Conservation (phyloP, 2,113 vertebrate genomes). For the Pollachius pollachius region DNA sequence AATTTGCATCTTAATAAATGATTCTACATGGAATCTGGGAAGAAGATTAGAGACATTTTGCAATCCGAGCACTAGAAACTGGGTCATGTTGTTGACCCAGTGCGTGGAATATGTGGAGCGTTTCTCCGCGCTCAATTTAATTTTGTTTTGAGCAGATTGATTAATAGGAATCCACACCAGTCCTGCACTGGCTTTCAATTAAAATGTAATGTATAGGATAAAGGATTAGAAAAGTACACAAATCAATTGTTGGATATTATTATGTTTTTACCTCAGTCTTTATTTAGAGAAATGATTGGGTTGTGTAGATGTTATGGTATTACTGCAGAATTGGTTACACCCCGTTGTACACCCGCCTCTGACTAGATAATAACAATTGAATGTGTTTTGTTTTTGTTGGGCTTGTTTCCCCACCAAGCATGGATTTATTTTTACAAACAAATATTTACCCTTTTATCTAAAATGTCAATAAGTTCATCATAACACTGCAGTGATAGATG, state of each 20-base stretch:
- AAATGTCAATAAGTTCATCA: slow-evolving; percentile 32
- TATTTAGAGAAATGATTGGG: background rate
- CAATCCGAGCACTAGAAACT: slow-evolving; percentile 7
- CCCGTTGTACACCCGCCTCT: background rate
- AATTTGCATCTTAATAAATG: slow-evolving; percentile 8
- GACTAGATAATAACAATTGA: background rate
- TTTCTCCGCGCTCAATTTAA: slow-evolving; percentile 22
- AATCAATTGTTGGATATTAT: slow-evolving; percentile 37
- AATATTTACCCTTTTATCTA: slow-evolving; percentile 18
- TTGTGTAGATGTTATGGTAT: background rate
- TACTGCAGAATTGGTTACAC: background rate
- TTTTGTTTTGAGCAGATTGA: slow-evolving; percentile 44
- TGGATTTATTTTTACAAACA: background rate
- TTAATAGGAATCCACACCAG: slow-evolving; percentile 49
- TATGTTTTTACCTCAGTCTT: slow-evolving; percentile 28
- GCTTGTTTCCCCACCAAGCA: background rate
- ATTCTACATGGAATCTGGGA: slow-evolving; percentile 2
- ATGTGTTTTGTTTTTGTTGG: background rate
- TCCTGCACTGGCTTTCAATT: slow-evolving; percentile 54
- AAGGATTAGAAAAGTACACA: slow-evolving; percentile 39
- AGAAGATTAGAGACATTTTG: slow-evolving; percentile 2
- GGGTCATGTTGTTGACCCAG: slow-evolving; percentile 26
- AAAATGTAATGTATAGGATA: slow-evolving; percentile 55
- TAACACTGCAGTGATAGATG: slow-evolving; percentile 16
- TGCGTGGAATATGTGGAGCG: slow-evolving; percentile 40